A percentile compares a stretch with the other conserved stretches of the same genome.
Conservation (phyloP, 1,140 invertebrate species). For the Triops cancriformis region DNA sequence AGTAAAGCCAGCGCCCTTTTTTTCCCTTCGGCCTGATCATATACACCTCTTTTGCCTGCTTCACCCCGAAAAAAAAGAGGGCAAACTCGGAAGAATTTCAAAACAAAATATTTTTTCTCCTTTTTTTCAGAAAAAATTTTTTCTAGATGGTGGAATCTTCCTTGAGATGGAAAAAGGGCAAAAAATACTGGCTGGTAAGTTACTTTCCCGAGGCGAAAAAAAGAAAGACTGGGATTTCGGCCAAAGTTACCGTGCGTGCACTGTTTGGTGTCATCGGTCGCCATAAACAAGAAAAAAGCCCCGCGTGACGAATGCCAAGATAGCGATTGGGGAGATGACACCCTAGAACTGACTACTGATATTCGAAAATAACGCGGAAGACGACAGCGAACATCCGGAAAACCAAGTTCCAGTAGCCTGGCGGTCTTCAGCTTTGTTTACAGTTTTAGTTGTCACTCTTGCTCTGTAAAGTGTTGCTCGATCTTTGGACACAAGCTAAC, state of each 20-base stretch:
- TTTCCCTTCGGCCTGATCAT: background rate
- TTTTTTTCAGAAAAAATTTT: background rate
- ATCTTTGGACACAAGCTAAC: background rate
- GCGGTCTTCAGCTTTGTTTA: background rate
- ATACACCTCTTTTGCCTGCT: background rate
- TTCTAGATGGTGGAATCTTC: background rate
- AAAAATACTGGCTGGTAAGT: background rate
- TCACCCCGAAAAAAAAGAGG: background rate
- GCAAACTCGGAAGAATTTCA: background rate
- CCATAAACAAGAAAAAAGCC: background rate
- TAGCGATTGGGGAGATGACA: background rate
- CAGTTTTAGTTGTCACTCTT: background rate
- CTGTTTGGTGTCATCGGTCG: background rate
- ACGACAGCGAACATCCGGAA: background rate
- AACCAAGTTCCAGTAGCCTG: background rate
- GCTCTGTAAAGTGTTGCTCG: background rate
- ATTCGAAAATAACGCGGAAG: background rate
- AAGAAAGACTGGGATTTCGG: background rate
- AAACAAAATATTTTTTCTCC: background rate
- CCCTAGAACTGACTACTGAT: background rate
- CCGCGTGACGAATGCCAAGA: background rate
- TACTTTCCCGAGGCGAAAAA: background rate
- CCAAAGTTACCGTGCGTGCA: background rate
- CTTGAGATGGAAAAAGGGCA: background rate
- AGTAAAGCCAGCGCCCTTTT: constrained; percentile 2